Base-by-base conservation (phyloP, 2,113 vertebrate species). In the Coregonus clupeaformis region DNA sequence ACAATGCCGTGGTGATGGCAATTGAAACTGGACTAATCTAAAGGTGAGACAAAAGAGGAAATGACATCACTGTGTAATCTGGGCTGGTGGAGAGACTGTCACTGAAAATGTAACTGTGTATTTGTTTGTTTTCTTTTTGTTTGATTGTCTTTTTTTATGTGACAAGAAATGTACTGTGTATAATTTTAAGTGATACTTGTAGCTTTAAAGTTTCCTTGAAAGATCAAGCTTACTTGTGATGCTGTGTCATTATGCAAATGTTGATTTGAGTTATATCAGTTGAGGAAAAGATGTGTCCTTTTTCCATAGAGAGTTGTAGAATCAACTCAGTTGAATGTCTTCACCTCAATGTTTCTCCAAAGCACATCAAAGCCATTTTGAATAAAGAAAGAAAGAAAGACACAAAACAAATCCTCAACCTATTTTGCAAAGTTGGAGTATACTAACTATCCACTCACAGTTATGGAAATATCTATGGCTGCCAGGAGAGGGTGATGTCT, bases 401-500 rank as follows among this genome's bases (percentile, higher is more conserved):
- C 5, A 29, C 9, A 66, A 5, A 52, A 52, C 49, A 52, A 52
- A 30, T 30, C 27, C 18, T 66, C 16, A 52, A 52, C 12, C 14
- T 52, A 52, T 52, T 52, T 52, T 18, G 14, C 12, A 52, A 52
- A 18, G 12, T 13, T 52, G 47, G 14, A 52, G 12, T 52, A 16
- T 42, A 42, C 9, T 42, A 42, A 42, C 49, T 12, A 45, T n/a
- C 9, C 67, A 68, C 68, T 71, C 27, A 42, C 63, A 22, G 20
- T 47, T 6, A 14, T 59, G 16, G 6, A 49, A 52, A 57, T 29
- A 64, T n/a, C 22, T 69, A 3, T 49, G 74, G 66, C 75, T 32
- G 74, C 84, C 89, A 88, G 86, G 52, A 88, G 85, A 80, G 82
- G 85, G 89, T 1, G 82, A 4, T 84, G 77, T 84, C 70, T 71